A percentile compares a stretch with the other conserved stretches of the same genome.
These are phyloP conservation scores for Benthosema pterotum DNA, from an alignment of 2,797 vertebrate species.

Conservation along the genomic window DNA sequence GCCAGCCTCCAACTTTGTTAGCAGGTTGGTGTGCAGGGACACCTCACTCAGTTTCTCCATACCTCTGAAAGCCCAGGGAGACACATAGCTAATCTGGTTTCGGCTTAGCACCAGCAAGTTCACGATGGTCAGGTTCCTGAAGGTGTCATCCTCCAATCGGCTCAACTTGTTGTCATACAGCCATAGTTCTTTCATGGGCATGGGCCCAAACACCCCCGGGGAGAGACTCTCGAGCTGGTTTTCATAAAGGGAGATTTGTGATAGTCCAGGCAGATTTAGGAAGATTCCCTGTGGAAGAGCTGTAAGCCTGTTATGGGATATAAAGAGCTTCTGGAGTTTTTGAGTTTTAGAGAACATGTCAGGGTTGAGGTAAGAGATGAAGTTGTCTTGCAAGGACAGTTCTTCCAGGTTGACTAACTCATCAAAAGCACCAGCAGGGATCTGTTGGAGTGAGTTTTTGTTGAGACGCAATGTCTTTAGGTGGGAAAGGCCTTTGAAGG, in stretches of 20 bases:
- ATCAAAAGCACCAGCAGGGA: conserved; percentile 80
- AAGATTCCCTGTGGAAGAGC: conserved; percentile 85
- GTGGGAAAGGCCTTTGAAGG: conserved; percentile 80
- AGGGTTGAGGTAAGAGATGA: conserved; percentile 76
- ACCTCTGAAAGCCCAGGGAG: conserved; percentile 82
- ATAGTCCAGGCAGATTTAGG: conserved; percentile 79
- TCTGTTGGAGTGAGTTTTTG: conserved; percentile 82
- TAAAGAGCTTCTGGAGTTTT: conserved; percentile 85
- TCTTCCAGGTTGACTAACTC: conserved; percentile 83
- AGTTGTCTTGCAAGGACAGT: conserved; percentile 88
- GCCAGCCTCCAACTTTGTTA: conserved; percentile 77
- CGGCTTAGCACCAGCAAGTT: conserved; percentile 87
- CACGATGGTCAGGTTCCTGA: conserved; percentile 85
- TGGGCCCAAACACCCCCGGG: conserved; percentile 84
- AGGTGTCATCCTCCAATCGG: conserved; percentile 77
- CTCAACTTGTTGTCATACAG: conserved; percentile 90
- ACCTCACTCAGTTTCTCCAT: conserved; percentile 84
- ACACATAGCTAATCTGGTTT: conserved; percentile 83
- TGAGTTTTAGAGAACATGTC: conserved; percentile 83
- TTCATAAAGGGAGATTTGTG: conserved; percentile 85
- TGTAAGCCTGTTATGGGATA: conserved; percentile 87
- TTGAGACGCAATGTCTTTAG: conserved; percentile 85
- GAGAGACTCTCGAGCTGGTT: conserved; percentile 84
- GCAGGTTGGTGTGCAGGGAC: conserved; percentile 87
- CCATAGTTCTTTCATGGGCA: conserved; percentile 86